A percentile compares a stretch with the other conserved stretches of the same genome.
Conservation (phyloP, 2,797 vertebrate species). For the Otolemur crassicaudatus region DNA sequence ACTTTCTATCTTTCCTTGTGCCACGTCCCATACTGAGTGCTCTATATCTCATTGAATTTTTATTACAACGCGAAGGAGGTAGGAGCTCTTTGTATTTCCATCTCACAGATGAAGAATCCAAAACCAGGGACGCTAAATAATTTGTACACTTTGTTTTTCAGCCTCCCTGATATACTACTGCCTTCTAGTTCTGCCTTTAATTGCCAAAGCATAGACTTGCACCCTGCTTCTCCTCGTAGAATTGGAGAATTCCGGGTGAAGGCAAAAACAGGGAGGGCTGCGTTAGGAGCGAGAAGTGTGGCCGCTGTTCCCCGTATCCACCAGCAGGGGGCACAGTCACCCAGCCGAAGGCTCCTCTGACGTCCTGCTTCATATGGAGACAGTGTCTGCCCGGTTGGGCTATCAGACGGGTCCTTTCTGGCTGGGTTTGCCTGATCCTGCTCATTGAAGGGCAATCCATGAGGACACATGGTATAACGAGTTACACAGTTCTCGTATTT, state of each 20-base stretch:
- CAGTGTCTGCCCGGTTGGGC: fast-evolving
- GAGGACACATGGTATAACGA: background rate
- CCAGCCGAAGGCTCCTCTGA: background rate
- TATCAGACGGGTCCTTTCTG: background rate
- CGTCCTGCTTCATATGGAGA: background rate
- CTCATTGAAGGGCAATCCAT: background rate
- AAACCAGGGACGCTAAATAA: background rate
- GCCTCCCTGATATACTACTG: background rate
- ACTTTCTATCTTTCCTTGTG: background rate
- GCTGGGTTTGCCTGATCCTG: background rate
- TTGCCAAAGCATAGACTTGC: background rate
- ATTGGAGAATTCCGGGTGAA: background rate
- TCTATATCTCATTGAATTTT: background rate
- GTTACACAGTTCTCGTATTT: background rate
- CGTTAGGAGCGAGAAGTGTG: background rate
- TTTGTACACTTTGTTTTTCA: background rate
- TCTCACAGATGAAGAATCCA: background rate
- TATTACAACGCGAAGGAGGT: background rate
- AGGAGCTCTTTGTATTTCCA: background rate
- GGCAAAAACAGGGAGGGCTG: background rate
- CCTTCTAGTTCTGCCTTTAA: background rate
- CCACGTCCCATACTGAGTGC: background rate
- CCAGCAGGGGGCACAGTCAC: constrained; percentile 54
- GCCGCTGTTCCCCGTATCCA: background rate
- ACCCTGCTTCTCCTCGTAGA: background rate